These are phyloP conservation scores for Netelia fuscicornis DNA, from an alignment of 2,888 invertebrate genomes.

Conservation along the genomic window DNA sequence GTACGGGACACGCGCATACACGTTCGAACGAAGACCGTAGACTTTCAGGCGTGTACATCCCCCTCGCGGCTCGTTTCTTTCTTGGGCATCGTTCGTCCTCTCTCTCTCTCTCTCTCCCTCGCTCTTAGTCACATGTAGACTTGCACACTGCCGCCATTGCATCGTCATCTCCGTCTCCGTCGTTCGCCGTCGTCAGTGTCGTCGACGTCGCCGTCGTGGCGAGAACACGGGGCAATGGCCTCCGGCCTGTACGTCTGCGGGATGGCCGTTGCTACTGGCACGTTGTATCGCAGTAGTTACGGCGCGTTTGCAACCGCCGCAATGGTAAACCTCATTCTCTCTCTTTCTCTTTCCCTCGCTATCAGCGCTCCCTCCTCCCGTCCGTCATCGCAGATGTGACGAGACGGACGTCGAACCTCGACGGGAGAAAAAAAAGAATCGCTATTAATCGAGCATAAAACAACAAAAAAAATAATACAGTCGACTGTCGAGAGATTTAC, in stretches of 20 bases:
- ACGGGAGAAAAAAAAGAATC: neutral
- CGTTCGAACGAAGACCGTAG: constrained; percentile 8
- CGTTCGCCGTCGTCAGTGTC: constrained; percentile 63
- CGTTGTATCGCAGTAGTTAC: constrained; percentile 52
- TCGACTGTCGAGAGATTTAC: neutral
- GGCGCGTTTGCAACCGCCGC: constrained; percentile 49
- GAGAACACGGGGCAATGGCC: constrained; percentile 75
- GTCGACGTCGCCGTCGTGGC: constrained; percentile 44
- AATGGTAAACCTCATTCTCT: constrained; percentile 16
- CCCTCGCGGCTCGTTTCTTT: constrained; percentile 33
- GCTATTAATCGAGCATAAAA: neutral
- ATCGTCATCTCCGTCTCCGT: constrained; percentile 63
- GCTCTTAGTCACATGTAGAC: constrained; percentile 53
- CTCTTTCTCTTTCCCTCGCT: constrained; percentile 13
- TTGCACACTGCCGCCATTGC: constrained; percentile 80
- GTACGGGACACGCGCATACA: constrained; percentile 49
- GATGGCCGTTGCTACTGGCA: constrained; percentile 15
- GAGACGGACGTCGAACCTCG: neutral
- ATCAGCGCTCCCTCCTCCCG: constrained; percentile 7
- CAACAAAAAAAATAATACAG: neutral
- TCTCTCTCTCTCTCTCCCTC: constrained; percentile 7
- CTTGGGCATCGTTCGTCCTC: constrained; percentile 18
- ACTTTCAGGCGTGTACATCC: constrained; percentile 38
- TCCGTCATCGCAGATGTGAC: constrained; percentile 38
- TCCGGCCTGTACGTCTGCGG: constrained; percentile 56